Base-by-base conservation (phyloP, 1,140 invertebrate species). In the Calosoma granatense region DNA sequence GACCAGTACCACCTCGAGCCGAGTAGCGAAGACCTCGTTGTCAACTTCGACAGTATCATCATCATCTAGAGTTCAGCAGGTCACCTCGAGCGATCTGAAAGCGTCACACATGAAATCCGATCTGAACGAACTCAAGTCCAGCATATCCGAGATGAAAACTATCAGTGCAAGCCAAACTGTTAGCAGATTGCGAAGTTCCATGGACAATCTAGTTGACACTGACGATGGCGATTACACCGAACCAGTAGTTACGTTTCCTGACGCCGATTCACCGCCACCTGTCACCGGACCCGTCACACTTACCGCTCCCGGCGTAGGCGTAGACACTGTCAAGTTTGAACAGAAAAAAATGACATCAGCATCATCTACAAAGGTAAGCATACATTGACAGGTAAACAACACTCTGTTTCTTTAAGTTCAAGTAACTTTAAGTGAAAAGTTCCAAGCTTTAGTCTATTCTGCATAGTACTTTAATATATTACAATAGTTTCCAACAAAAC, bases 341-440 rank as follows among this genome's bases (percentile, higher is more conserved):
- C 86, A 87, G 71, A 88, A 87, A 65, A 80, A 83, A 63, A 79
- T 82, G 64, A 87, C 86, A 22, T 88, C 86, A 20, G 84, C 86
- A 2, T 86, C 84, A 12, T 88, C 87, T 60, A 88, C 86, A 1
- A 87, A 89, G 67, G 78, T 81, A 64, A 66, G 67, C 53, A 69
- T 62, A 53, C 39, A 26, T 22, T 23, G 19, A 51, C n/a, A n/a
- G n/a, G n/a, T n/a, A n/a, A n/a, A n/a, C n/a, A n/a, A n/a, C n/a
- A n/a, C n/a, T n/a, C n/a, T n/a, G n/a, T n/a, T n/a, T n/a, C n/a
- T n/a, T n/a, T n/a, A n/a, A n/a, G n/a, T n/a, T n/a, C n/a, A n/a
- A n/a, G n/a, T n/a, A n/a, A n/a, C n/a, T n/a, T n/a, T n/a, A n/a
- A n/a, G n/a, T n/a, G n/a, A n/a, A n/a, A n/a, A n/a, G n/a, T n/a